phyloP scores from a whole-genome alignment of 2,888 invertebrate genomes.

The Lasioglossum pauxillum region DNA sequence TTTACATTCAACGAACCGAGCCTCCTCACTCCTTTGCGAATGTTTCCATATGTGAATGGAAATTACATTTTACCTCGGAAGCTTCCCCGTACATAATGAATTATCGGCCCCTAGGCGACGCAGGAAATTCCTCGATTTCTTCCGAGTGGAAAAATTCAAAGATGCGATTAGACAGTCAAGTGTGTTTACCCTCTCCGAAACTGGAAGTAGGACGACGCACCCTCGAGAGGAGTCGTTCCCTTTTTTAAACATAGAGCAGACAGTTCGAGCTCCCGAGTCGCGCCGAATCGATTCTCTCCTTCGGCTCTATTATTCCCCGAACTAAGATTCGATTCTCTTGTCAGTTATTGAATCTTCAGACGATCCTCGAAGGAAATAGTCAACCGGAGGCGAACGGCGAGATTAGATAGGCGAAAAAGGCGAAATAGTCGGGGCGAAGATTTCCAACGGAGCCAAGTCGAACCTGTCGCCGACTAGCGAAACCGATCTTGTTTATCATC shows the following conservation, averaged over 20 bases:
- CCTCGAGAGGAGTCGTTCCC: conserved; percentile 9
- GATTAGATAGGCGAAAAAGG: conserved; percentile 62
- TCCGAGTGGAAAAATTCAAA: conserved; percentile 1
- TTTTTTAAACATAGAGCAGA: conserved; percentile 26
- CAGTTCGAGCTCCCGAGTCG: conserved; percentile 11
- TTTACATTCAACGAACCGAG: not conserved
- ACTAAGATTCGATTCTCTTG: conserved; percentile 46
- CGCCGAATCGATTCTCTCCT: conserved; percentile 7
- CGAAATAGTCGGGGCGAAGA: conserved; percentile 54
- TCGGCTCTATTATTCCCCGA: conserved; percentile 35
- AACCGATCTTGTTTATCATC: conserved; percentile 73
- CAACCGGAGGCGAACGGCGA: conserved; percentile 20
- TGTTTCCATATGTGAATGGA: not conserved
- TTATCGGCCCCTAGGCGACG: not conserved
- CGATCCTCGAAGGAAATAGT: conserved; percentile 45
- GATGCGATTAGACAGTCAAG: conserved; percentile 33
- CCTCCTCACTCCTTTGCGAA: no score
- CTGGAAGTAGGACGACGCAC: conserved; percentile 12
- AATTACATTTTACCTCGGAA: not conserved
- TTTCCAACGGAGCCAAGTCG: conserved; percentile 67
- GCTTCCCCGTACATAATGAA: not conserved
- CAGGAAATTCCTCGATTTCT: not conserved
- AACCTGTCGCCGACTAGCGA: conserved; percentile 64
- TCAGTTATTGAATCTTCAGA: conserved; percentile 59
- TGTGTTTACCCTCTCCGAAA: conserved; percentile 42